Conservation (phyloP, 2,888 invertebrate genomes). For the Dasysyrphus albostriatus region DNA sequence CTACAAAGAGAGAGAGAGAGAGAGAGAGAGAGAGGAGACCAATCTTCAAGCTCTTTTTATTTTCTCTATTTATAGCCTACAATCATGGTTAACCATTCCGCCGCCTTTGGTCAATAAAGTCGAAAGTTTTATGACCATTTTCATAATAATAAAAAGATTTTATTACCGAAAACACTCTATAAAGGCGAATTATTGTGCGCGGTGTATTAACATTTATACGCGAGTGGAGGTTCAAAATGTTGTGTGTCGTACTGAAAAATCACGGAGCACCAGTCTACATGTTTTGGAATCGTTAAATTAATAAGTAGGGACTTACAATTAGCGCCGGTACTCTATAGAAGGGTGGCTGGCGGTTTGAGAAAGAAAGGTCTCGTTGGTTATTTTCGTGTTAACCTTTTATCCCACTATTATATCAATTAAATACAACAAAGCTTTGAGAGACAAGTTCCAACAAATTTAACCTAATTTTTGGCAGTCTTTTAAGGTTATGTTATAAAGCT, state of each 20-base stretch:
- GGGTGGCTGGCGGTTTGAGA: not conserved
- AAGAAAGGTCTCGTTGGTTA: not conserved
- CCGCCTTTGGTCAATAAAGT: slow-evolving; percentile 74
- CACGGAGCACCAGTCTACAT: not conserved
- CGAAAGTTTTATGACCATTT: slow-evolving; percentile 76
- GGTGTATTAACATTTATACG: slow-evolving; percentile 21
- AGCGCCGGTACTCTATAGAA: not conserved
- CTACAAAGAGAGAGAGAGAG: too few species aligned
- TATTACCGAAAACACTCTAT: slow-evolving; percentile 77
- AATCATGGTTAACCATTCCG: slow-evolving; percentile 73
- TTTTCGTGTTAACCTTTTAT: not conserved
- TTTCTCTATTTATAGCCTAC: slow-evolving; percentile 62
- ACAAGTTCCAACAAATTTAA: not conserved
- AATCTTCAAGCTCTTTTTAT: not conserved
- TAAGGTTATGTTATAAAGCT: too few species aligned
- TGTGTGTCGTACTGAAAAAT: slow-evolving; percentile 16
- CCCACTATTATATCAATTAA: not conserved
- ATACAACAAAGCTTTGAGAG: not conserved
- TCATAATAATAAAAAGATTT: slow-evolving; percentile 76
- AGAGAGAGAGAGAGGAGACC: too few species aligned
- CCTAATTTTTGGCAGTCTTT: too few species aligned
- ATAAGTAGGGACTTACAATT: not conserved
- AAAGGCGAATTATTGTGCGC: slow-evolving; percentile 74
- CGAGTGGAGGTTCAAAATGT: slow-evolving; percentile 10
- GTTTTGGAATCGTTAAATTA: slow-evolving; percentile 13